Evolutionary conservation across 2,797 vertebrate genomes (phyloP), one percentile per base, ranked within the genome.

Genomic region (Tarsius wallacei): DNA sequence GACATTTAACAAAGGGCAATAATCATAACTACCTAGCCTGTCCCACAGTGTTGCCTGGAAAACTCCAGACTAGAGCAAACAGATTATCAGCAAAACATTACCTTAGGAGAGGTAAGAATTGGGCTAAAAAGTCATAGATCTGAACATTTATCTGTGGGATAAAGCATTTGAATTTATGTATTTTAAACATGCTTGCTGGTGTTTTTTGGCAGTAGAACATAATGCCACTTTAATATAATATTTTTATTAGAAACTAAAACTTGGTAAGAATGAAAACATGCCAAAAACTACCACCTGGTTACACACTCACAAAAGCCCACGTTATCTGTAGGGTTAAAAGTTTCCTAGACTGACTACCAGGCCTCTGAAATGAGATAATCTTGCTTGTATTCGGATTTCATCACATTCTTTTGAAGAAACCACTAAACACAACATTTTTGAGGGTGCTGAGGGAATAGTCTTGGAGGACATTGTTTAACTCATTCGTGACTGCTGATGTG

Each of bases 291-390:
- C 9, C 22, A 2, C 16, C 42, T 63, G 33, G 68, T 63, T 73
- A 16, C 33, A 47, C 0, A 31, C n/a, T 82, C 22, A 28, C 66
- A 96, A 63, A 88, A 96, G 1, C 2, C 5, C 51, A 16, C 55
- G 28, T 55, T 33, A 31, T 22, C 26, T 95, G 42, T 0, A 70
- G 64, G 53, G 82, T 95, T 89, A 87, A 51, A 78, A 51, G 24
- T 77, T 61, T 76, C 91, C 31, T 68, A 87, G 91, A 57, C 61
- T 33, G 97, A 73, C 61, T 57, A 1, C 24, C 15, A 87, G 97
- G 0, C 2, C 49, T 64, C 84, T 49, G 55, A 87, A 63, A 61
- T 31, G 87, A 93, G 36, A 87, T 9, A 86, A 19, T 57, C 42
- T 28, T 63, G 36, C 11, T n/a, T 91, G 87, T 22, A 14, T 73